Percentiles rank a stretch among this genome's conserved stretches.
These are phyloP conservation scores for Harpalus rufipes DNA, from an alignment of 2,888 invertebrate species.

Conservation along the genomic window DNA sequence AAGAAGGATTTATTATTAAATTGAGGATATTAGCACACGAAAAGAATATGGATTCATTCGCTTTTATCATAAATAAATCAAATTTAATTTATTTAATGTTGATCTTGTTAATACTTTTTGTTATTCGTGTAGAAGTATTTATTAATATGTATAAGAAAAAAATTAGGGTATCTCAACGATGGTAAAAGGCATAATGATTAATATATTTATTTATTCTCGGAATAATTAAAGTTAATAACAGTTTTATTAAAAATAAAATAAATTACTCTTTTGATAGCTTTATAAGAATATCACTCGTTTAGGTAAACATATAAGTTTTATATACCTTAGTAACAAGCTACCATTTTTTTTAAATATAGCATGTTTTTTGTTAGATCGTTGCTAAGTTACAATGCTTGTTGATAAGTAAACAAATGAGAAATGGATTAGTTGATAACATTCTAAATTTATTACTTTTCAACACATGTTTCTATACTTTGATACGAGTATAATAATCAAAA, in stretches of 20 bases:
- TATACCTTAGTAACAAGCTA: neutral
- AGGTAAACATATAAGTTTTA: neutral
- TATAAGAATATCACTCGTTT: neutral
- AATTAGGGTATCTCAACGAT: no score
- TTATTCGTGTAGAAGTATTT: no score
- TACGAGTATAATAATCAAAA: neutral
- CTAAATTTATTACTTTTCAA: neutral
- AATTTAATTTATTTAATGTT: no score
- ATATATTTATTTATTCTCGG: no score
- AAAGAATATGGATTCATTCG: no score
- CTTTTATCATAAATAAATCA: no score
- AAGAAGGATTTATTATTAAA: no score
- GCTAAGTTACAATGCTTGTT: neutral
- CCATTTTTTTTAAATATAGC: neutral
- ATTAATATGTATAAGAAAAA: no score
- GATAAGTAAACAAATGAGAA: neutral
- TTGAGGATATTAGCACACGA: no score
- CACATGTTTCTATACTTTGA: neutral
- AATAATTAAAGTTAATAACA: neutral
- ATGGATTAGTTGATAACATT: neutral
- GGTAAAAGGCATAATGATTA: no score
- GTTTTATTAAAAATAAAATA: neutral
- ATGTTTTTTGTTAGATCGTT: neutral
- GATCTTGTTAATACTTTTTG: no score
- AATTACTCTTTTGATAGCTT: neutral